Evolutionary conservation across 2,797 vertebrate species (phyloP).

Genomic region (Hemibagrus guttatus): DNA sequence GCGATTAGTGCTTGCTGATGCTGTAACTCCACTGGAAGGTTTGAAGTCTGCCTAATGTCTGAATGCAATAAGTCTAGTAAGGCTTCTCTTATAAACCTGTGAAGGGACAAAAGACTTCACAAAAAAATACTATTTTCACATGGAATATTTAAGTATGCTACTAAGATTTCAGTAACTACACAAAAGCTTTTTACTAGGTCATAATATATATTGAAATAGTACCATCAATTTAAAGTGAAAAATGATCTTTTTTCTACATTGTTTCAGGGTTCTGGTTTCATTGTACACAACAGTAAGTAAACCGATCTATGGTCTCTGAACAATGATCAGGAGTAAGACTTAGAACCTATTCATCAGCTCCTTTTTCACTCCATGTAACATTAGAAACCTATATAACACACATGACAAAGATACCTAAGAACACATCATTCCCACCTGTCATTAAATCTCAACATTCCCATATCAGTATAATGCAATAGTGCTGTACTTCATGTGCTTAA

Average conservation of each 20-base stretch:
- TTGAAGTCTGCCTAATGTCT: neutral
- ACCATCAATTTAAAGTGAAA: neutral
- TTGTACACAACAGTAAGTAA: neutral
- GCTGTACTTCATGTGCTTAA: neutral
- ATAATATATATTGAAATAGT: neutral
- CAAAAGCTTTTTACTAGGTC: neutral
- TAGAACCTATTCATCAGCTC: neutral
- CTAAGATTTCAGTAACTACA: neutral
- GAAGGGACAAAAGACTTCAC: neutral
- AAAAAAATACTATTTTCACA: neutral
- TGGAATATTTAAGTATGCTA: neutral
- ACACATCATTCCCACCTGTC: neutral
- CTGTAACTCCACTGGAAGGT: neutral
- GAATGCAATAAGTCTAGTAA: neutral
- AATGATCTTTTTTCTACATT: neutral
- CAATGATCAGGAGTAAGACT: neutral
- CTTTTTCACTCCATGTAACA: neutral
- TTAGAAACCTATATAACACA: neutral
- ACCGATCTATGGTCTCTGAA: neutral
- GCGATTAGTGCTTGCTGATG: neutral
- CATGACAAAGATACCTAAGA: neutral
- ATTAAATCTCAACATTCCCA: neutral
- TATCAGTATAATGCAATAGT: neutral
- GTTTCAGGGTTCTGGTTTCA: neutral
- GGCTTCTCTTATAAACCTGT: neutral